Evolutionary conservation across 2,888 invertebrate genomes (phyloP).

Genomic region (Alviniconcha strummeri): DNA sequence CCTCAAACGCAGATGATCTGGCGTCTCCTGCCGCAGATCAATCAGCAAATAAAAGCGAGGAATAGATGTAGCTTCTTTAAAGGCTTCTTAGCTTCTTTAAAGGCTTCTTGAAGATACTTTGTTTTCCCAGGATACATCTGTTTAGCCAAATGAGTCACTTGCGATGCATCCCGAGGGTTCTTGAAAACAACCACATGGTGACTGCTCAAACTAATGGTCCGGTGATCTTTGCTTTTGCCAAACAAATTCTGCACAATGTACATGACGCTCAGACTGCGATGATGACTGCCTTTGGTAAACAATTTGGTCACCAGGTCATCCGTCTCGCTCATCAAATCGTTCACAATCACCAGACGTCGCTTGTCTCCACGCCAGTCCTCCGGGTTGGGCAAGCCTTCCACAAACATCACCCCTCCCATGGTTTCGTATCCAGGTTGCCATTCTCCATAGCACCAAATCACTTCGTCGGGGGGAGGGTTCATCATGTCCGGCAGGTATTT

Average conservation of each 20-base stretch:
- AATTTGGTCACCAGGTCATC: conserved; percentile 18
- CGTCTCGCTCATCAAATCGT: conserved; percentile 28
- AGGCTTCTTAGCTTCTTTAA: not conserved
- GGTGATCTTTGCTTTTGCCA: not conserved
- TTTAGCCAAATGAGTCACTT: not conserved
- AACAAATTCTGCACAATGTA: not conserved
- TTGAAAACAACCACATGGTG: not conserved
- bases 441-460: conserved; percentile 3
- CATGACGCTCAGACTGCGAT: not conserved
- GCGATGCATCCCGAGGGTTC: not conserved
- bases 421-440: conserved; percentile 17
- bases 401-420: conserved; percentile 10
- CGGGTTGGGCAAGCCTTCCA: conserved; percentile 24
- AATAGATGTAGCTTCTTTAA: not conserved
- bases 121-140: conserved; percentile 7
- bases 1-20: not conserved
- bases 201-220: not conserved
- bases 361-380: not conserved
- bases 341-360: not conserved
- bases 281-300: not conserved
- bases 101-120: not conserved
- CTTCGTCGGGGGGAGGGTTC: conserved; percentile 10
- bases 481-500: not conserved
- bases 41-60: not conserved
- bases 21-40: not conserved